Conservation (phyloP, 2,113 vertebrate genomes). For the Pampusana beccarii region DNA sequence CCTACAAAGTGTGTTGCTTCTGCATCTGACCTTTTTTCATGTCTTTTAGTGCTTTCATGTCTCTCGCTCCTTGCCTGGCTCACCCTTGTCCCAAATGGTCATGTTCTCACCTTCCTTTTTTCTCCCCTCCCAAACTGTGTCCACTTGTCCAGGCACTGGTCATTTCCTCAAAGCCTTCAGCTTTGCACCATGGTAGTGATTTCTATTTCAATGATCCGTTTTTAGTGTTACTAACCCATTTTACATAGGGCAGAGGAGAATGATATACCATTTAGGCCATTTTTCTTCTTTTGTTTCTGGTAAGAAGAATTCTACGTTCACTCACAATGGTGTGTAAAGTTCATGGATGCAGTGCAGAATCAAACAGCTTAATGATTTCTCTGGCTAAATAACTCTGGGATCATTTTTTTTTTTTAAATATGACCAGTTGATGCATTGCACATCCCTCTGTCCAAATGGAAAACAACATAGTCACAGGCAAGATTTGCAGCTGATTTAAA, state of each 20-base stretch:
- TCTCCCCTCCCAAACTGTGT: not conserved
- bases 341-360: not conserved
- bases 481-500: slow-evolving; percentile 13
- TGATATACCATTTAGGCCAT: not conserved
- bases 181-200: not conserved
- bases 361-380: slow-evolving; percentile 6
- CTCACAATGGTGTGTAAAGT: not conserved
- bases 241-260: not conserved
- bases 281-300: not conserved
- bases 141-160: not conserved
- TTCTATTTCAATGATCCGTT: not conserved
- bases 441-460: not conserved
- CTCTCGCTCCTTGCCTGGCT: not conserved
- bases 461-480: not conserved
- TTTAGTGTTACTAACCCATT: not conserved
- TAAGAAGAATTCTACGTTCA: not conserved
- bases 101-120: not conserved
- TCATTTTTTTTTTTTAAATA: not conserved
- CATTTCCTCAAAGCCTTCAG: not conserved
- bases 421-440: not conserved
- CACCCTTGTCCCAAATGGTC: not conserved
- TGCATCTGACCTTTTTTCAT: not conserved
- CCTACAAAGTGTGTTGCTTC: not conserved
- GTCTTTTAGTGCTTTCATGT: not conserved
- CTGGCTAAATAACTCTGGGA: not conserved